phyloP scores from a whole-genome alignment of 2,888 invertebrate species.

The Drosophila nr. medialis region DNA sequence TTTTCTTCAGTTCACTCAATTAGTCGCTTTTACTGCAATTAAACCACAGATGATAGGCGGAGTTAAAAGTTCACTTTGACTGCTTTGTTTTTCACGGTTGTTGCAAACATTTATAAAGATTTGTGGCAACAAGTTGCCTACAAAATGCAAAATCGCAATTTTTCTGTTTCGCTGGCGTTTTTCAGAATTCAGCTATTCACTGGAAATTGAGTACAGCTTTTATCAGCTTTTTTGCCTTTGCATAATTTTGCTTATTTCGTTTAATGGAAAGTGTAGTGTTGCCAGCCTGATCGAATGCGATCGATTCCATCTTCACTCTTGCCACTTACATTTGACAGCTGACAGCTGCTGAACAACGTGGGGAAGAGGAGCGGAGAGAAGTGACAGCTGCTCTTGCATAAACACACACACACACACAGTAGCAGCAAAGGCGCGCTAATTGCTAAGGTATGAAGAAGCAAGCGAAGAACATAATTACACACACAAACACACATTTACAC shows the following conservation, averaged over 20 bases:
- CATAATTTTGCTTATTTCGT: constrained; percentile 12
- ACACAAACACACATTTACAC: constrained; percentile 34
- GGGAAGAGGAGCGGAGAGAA: constrained; percentile 11
- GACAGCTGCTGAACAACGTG: constrained; percentile 49
- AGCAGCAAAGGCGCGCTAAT: constrained; percentile 61
- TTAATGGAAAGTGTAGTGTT: constrained; percentile 35
- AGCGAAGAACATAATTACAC: constrained; percentile 59
- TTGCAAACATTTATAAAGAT: constrained; percentile 39
- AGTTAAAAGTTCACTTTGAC: constrained; percentile 43
- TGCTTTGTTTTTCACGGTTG: constrained; percentile 61
- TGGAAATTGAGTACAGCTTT: constrained; percentile 60
- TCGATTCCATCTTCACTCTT: constrained; percentile 52
- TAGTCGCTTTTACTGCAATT: constrained; percentile 59
- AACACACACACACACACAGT: constrained; percentile 21
- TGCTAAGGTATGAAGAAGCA: constrained; percentile 71
- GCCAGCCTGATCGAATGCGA: constrained; percentile 42
- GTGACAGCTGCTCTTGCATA: constrained; percentile 54
- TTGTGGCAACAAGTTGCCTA: constrained; percentile 63
- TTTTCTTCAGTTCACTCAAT: constrained; percentile 59
- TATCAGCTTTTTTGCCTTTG: constrained; percentile 17
- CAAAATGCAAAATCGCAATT: constrained; percentile 30
- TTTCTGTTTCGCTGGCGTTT: constrained; percentile 28
- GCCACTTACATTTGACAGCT: constrained; percentile 49
- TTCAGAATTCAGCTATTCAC: constrained; percentile 43
- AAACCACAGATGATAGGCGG: constrained; percentile 42